Conservation (phyloP, 2,888 invertebrate genomes). For the Drosophila merina region DNA sequence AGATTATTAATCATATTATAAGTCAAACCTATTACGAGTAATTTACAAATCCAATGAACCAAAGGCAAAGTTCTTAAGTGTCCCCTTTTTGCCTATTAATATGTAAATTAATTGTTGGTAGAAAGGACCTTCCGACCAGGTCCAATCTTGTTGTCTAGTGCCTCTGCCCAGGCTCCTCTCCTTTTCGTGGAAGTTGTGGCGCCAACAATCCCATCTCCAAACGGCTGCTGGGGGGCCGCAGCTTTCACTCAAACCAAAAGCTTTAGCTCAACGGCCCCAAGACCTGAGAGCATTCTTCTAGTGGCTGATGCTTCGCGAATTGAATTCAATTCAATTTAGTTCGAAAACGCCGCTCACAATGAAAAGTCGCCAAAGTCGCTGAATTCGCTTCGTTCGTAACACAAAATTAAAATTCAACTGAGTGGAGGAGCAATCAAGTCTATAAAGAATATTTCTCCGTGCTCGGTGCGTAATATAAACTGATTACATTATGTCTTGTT, state of each 20-base stretch:
- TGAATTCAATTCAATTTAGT: slow-evolving; percentile 59
- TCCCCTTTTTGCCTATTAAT: slow-evolving; percentile 25
- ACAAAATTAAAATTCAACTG: slow-evolving; percentile 16
- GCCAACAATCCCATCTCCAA: slow-evolving; percentile 18
- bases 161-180: slow-evolving; percentile 29
- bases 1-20: slow-evolving; percentile 1
- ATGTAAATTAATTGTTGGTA: slow-evolving; percentile 27
- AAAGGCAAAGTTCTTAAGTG: not conserved
- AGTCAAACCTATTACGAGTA: not conserved
- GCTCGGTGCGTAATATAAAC: slow-evolving; percentile 63
- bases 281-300: slow-evolving; percentile 35
- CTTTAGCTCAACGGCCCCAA: slow-evolving; percentile 27
- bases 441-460: slow-evolving; percentile 36
- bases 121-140: slow-evolving; percentile 11
- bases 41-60: no score
- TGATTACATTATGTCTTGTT: slow-evolving; percentile 12
- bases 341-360: slow-evolving; percentile 61
- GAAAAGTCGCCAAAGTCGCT: slow-evolving; percentile 43
- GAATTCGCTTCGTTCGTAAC: slow-evolving; percentile 37
- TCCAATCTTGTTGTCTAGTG: slow-evolving; percentile 28
- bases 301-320: slow-evolving; percentile 52
- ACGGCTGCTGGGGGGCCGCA: slow-evolving; percentile 65
- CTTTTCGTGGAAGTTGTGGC: slow-evolving; percentile 15
- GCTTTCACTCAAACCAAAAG: slow-evolving; percentile 63
- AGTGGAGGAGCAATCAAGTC: slow-evolving; percentile 34